phyloP scores from a whole-genome alignment of 2,888 invertebrate genomes.

The Timema cristinae region DNA sequence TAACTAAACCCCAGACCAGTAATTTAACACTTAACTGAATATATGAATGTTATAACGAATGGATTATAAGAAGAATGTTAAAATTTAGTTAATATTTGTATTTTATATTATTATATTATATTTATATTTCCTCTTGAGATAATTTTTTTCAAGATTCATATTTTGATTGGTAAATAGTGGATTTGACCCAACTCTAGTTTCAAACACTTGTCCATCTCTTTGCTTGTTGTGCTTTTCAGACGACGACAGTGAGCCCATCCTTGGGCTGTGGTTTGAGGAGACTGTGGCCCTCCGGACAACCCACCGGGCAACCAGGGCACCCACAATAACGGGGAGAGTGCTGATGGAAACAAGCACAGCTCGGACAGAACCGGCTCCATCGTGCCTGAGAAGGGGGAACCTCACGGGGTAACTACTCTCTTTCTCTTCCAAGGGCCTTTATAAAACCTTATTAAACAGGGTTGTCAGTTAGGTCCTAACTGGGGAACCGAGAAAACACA shows the following conservation, averaged over 20 bases:
- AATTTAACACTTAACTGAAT: too few species aligned
- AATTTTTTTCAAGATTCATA: conserved; percentile 17
- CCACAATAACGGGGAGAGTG: conserved; percentile 29
- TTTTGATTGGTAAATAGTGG: conserved; percentile 27
- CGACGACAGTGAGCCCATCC: conserved; percentile 77
- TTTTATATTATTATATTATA: neutral
- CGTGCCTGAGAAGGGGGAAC: conserved; percentile 74
- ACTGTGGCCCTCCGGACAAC: conserved; percentile 75
- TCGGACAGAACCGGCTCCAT: conserved; percentile 51
- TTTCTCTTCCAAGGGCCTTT: too few species aligned
- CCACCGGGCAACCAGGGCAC: conserved; percentile 47
- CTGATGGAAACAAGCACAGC: conserved; percentile 30
- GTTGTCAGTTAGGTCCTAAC: too few species aligned
- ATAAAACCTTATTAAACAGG: too few species aligned
- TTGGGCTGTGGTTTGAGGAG: conserved; percentile 94
- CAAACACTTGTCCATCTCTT: too few species aligned
- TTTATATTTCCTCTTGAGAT: conserved; percentile 7
- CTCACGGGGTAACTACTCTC: conserved; percentile 56
- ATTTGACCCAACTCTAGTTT: conserved; percentile 16
- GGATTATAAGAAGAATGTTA: too few species aligned
- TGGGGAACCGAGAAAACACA: too few species aligned
- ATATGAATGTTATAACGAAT: too few species aligned
- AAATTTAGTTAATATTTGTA: too few species aligned
- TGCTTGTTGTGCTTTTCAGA: conserved; percentile 43
- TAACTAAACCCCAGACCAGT: too few species aligned